phyloP scores from a whole-genome alignment of 1,140 invertebrate genomes.

The honey bee (Apis mellifera) region Amel_HAv3.1 CM009943.2:2786501-2787000 shows the following conservation, averaged over 20 bases:
- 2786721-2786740: slow-evolving; percentile 25
- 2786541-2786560: slow-evolving; percentile 64
- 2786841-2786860: not conserved
- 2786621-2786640: slow-evolving; percentile 50
- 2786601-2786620: slow-evolving; percentile 39
- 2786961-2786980: slow-evolving; percentile 10
- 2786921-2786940: slow-evolving; percentile 17
- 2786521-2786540: slow-evolving; percentile 81
- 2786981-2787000: not conserved
- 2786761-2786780: not conserved
- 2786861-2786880: slow-evolving; percentile 13
- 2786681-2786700: slow-evolving; percentile 1
- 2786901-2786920: not conserved
- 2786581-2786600: slow-evolving; percentile 13
- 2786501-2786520: slow-evolving; percentile 80
- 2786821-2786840: too few relatives aligned
- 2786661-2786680: slow-evolving; percentile 12
- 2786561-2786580: not conserved
- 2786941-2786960: slow-evolving; percentile 16
- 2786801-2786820: not conserved
- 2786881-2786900: slow-evolving; percentile 38
- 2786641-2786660: slow-evolving; percentile 43
- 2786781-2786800: slow-evolving; percentile 5
- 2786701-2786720: not conserved
- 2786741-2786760: not conserved